A percentile compares a stretch with the other conserved stretches of the same genome.
Evolutionary conservation across 2,888 invertebrate species (phyloP).

Genomic region (Globia sparganii): DNA sequence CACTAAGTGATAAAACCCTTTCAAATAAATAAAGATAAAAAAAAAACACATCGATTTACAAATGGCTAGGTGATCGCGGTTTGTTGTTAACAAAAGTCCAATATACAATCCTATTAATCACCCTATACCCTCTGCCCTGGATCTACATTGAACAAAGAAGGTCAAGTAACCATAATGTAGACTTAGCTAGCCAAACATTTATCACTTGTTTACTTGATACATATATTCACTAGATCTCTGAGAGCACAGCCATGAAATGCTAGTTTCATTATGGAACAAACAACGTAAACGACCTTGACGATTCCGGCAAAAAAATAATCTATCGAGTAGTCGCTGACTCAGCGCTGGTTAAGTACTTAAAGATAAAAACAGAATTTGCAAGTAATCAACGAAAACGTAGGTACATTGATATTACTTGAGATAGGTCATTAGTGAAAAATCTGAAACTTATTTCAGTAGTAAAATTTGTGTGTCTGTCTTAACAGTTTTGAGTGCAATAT

Average conservation of each 20-base stretch:
- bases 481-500: not conserved
- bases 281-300: not conserved
- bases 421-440: not conserved
- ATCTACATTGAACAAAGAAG: not conserved
- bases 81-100: not conserved
- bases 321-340: not conserved
- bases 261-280: not conserved
- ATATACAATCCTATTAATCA: not conserved
- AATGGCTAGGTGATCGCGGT: not conserved
- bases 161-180: not conserved
- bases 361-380: conserved; percentile 21
- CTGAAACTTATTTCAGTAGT: not conserved
- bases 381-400: not conserved
- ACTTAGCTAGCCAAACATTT: no score
- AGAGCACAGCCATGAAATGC: no score
- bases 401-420: not conserved
- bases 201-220: not conserved
- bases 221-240: not conserved
- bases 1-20: no score
- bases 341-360: not conserved
- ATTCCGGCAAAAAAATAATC: not conserved
- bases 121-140: not conserved
- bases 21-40: no score
- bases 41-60: no score
- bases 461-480: not conserved